Conservation (phyloP, 2,888 invertebrate species). For the Polyploca ridens region DNA sequence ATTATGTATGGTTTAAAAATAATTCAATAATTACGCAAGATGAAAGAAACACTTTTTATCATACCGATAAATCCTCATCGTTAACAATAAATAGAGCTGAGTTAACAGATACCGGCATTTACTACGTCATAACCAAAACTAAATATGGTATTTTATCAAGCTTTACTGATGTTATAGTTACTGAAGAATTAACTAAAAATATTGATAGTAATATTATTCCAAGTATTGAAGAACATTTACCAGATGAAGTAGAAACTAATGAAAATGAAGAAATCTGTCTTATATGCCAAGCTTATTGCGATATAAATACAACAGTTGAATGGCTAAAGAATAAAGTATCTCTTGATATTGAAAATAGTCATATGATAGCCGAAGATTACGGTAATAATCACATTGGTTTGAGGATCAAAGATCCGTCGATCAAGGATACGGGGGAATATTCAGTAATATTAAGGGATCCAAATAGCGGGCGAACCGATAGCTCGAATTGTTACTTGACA, state of each 20-base stretch:
- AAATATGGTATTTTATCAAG: conserved; percentile 37
- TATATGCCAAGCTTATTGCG: conserved; percentile 32
- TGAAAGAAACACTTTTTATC: conserved; percentile 25
- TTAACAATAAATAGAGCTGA: conserved; percentile 32
- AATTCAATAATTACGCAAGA: conserved; percentile 28
- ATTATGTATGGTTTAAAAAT: conserved; percentile 43
- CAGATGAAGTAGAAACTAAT: conserved; percentile 35
- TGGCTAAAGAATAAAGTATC: conserved; percentile 33
- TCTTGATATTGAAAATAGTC: conserved; percentile 18
- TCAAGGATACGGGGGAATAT: conserved; percentile 35
- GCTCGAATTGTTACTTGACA: conserved; percentile 26
- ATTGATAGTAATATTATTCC: conserved; percentile 23
- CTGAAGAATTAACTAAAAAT: conserved; percentile 14
- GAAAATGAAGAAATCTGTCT: conserved; percentile 38
- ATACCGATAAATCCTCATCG: conserved; percentile 22
- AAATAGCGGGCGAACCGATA: conserved; percentile 22
- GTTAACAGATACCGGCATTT: conserved; percentile 42
- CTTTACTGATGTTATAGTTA: conserved; percentile 38
- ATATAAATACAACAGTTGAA: conserved; percentile 28
- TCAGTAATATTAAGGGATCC: conserved; percentile 28
- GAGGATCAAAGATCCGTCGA: conserved; percentile 23
- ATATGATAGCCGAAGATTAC: conserved; percentile 27
- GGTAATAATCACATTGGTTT: conserved; percentile 39
- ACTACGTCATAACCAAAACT: conserved; percentile 38
- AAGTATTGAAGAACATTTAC: conserved; percentile 35